Evolutionary conservation across 2,113 vertebrate genomes (phyloP).

Genomic region (Erythrocercus mccallii): DNA sequence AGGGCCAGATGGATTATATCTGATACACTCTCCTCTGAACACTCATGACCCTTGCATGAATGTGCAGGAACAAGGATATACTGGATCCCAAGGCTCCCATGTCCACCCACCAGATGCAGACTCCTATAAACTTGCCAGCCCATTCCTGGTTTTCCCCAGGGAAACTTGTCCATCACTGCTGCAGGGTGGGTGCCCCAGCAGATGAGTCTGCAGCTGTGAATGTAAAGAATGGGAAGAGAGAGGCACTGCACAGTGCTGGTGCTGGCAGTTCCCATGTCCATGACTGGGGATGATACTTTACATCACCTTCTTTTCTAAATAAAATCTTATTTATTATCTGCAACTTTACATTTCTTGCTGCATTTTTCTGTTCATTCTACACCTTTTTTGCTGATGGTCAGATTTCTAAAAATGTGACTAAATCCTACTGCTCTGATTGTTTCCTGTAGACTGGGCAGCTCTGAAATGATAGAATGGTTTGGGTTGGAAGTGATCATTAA

Average conservation of each 20-base stretch:
- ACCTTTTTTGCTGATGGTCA: background rate
- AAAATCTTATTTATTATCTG: background rate
- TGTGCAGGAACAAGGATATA: fast-evolving
- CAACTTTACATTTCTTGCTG: background rate
- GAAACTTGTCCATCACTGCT: background rate
- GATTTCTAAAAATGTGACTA: background rate
- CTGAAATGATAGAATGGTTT: background rate
- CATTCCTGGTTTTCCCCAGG: background rate
- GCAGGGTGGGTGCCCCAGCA: background rate
- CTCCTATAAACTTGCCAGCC: background rate
- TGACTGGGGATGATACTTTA: background rate
- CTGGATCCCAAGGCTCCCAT: background rate
- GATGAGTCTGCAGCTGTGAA: background rate
- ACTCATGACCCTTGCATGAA: fast-evolving
- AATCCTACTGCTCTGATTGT: background rate
- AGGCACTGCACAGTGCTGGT: background rate
- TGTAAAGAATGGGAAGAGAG: background rate
- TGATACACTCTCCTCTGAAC: background rate
- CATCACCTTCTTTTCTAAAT: background rate
- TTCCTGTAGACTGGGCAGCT: background rate
- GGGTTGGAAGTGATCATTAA: background rate
- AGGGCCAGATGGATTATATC: background rate
- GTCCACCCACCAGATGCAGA: background rate
- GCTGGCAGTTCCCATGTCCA: background rate
- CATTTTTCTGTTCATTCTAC: background rate